phyloP scores from a whole-genome alignment of 1,140 invertebrate species.

The Lucilia cuprina region DNA sequence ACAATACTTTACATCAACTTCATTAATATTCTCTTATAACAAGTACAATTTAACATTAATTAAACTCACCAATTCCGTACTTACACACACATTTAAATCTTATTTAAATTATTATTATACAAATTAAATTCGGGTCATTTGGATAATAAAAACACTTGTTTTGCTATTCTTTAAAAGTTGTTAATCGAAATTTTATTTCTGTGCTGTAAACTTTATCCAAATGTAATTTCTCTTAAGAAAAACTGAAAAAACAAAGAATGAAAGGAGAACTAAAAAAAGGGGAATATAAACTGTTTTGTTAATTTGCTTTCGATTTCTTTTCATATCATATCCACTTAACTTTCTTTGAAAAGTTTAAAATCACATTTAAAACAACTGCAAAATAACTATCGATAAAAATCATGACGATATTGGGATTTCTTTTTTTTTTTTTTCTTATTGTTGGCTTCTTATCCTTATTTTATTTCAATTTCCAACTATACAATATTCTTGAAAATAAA shows the following conservation, averaged over 20 bases:
- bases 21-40: too few relatives aligned
- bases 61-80: background rate
- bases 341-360: background rate
- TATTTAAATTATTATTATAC: background rate
- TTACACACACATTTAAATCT: background rate
- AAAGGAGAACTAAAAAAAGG: background rate
- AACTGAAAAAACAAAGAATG: background rate
- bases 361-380: constrained; percentile 7
- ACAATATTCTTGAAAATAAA: background rate
- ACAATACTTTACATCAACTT: too few relatives aligned
- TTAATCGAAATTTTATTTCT: background rate
- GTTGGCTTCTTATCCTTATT: background rate
- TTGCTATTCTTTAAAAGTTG: background rate
- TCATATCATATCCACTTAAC: background rate
- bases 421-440: background rate
- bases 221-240: background rate
- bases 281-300: background rate
- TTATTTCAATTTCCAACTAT: background rate
- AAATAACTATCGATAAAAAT: constrained; percentile 15
- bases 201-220: background rate
- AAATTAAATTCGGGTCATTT: background rate
- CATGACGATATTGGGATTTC: background rate
- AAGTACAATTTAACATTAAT: background rate
- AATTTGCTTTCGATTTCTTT: background rate
- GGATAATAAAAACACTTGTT: background rate